Evolutionary conservation across 2,113 vertebrate genomes (phyloP).

Genomic region (Dasyornis broadbenti): DNA sequence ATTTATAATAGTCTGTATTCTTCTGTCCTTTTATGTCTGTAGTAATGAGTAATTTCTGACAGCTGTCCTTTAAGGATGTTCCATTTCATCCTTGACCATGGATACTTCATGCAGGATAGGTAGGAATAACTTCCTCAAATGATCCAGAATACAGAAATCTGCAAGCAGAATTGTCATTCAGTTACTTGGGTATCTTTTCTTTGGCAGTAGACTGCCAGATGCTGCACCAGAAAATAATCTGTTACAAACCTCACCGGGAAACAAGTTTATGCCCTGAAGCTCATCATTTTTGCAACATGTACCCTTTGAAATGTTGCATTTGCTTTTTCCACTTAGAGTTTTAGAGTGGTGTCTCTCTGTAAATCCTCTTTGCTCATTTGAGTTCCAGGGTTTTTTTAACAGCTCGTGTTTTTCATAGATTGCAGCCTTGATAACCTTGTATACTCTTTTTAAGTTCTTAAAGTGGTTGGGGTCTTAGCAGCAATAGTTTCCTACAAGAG

Average conservation of each 20-base stretch:
- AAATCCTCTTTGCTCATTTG: background rate
- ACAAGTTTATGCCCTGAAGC: background rate
- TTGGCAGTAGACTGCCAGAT: background rate
- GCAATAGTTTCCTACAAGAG: background rate
- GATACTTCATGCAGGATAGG: background rate
- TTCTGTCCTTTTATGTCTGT: background rate
- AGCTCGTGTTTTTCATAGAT: background rate
- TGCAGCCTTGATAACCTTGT: background rate
- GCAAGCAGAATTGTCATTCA: background rate
- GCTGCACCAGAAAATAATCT: background rate
- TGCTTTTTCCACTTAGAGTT: background rate
- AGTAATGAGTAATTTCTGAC: background rate
- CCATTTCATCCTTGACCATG: background rate
- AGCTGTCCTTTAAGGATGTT: background rate
- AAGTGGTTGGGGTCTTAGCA: background rate
- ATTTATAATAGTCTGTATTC: background rate
- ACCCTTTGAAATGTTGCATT: background rate
- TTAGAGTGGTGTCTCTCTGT: background rate
- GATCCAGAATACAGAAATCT: background rate
- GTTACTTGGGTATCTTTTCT: background rate
- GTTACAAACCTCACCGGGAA: background rate
- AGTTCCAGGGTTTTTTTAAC: background rate
- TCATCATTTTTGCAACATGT: background rate
- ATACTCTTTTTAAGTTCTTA: background rate
- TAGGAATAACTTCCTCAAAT: background rate